phyloP scores from a whole-genome alignment of 1,140 invertebrate species.

The Asobara japonica region DNA sequence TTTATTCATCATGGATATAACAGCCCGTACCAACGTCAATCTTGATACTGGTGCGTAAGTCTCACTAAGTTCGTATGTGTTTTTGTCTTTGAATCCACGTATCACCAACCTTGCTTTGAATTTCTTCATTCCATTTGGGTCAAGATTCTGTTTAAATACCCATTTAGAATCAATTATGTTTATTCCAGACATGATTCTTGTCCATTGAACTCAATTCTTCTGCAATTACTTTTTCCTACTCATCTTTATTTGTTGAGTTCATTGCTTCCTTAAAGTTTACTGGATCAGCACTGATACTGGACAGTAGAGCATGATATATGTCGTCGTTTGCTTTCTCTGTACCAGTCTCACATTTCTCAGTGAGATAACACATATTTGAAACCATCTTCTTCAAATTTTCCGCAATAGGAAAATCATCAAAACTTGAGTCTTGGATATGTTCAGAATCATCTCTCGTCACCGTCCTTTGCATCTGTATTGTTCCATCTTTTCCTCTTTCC shows the following conservation, averaged over 20 bases:
- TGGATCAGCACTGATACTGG: not conserved
- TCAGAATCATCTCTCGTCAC: not conserved
- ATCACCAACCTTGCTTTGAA: conserved; percentile 23
- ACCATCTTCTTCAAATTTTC: not conserved
- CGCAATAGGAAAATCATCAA: not conserved
- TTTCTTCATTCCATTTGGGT: not conserved
- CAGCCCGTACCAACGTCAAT: conserved; percentile 36
- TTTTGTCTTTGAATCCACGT: conserved; percentile 25
- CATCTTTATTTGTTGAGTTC: not conserved
- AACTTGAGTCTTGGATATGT: not conserved
- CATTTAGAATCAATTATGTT: not conserved
- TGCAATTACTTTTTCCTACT: not conserved
- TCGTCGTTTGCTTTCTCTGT: not conserved
- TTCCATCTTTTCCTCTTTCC: not conserved
- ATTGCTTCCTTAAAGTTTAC: conserved; percentile 3
- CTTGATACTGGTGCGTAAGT: conserved; percentile 22
- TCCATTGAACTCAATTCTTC: not conserved
- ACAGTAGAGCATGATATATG: not conserved
- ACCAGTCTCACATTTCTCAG: not conserved
- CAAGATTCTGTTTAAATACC: not conserved
- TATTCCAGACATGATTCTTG: not conserved
- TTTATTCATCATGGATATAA: conserved; percentile 40
- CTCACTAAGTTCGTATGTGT: too few species aligned
- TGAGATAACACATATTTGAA: not conserved
- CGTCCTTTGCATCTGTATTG: not conserved